A percentile compares a stretch with the other conserved stretches of the same genome.
Evolutionary conservation across 2,888 invertebrate species (phyloP).

Genomic region (Drosophila nr. perissopoda): DNA sequence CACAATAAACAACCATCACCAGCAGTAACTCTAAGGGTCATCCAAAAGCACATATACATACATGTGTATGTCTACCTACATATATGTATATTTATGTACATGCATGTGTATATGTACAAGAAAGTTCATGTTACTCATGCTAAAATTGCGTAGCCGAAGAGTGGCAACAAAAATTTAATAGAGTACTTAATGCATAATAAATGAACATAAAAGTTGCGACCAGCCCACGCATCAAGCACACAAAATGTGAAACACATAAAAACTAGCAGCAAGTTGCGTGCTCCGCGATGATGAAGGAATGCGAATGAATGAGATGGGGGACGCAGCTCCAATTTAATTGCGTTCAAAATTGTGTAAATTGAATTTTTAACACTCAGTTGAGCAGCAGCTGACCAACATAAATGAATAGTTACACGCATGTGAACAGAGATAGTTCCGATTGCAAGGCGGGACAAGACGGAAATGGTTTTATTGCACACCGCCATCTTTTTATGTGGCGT

Average conservation of each 20-base stretch:
- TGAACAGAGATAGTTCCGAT: constrained; percentile 36
- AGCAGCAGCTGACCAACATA: constrained; percentile 30
- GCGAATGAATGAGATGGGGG: background rate
- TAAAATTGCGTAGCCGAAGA: constrained; percentile 12
- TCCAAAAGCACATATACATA: constrained; percentile 6
- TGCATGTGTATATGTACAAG: background rate
- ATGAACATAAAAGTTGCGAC: constrained; percentile 59
- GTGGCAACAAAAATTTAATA: constrained; percentile 62
- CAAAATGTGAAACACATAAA: constrained; percentile 30
- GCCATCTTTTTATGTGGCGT: constrained; percentile 59
- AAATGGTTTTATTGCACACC: constrained; percentile 69
- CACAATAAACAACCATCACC: constrained; percentile 34
- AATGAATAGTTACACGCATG: constrained; percentile 68
- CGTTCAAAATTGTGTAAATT: constrained; percentile 74
- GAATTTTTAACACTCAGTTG: constrained; percentile 69
- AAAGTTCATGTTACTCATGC: constrained; percentile 7
- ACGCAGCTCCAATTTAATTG: constrained; percentile 62
- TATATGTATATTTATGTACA: background rate
- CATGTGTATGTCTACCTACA: background rate
- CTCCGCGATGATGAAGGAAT: constrained; percentile 7
- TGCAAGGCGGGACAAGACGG: constrained; percentile 37
- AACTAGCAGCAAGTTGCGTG: constrained; percentile 40
- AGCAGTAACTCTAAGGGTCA: constrained; percentile 27
- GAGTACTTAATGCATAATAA: constrained; percentile 73
- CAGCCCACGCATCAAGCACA: constrained; percentile 26